Evolutionary conservation across 2,113 vertebrate species (phyloP), one percentile per base, ranked within the genome.

Genomic region (Tauraco erythrolophus): DNA sequence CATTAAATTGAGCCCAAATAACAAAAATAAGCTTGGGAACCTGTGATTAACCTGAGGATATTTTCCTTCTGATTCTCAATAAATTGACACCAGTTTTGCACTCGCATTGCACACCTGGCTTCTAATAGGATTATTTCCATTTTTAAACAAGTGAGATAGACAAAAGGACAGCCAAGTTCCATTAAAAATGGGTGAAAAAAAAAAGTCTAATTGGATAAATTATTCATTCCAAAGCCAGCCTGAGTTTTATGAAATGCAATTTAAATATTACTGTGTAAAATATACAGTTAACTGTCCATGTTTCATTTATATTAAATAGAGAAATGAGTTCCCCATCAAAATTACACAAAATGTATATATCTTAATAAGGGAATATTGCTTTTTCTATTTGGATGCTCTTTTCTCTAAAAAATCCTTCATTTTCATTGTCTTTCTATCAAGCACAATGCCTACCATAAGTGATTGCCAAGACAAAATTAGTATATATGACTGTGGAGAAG

Each of bases 251-350:
- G 74, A 92, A 95, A 94, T 78, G 68, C 57, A 91, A 76, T 51
- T 91, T 84, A 92, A 96, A 95, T 82, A 96, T 71, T 61, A 76
- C 58, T 58, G 25, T 82, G 50, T 57, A 94, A 94, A 96, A 95
- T 81, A 82, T 5, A 15, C 88, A 51, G 80, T 84, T 94, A 94
- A 79, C 45, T 76, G 69, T 69, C 81, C 41, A 57, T 66, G 60
- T 89, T 95, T 89, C 86, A 69, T 76, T 92, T 88, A 78, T 71
- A 94, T 68, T 94, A 94, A 90, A 84, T 21, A 82, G n/a, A 87
- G 53, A 28, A 78, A 88, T 78, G 25, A 81, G 50, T 75, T 89
- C 41, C n/a, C 43, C 57, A 37, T 68, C 81, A 94, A 84, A 94
- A 83, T 89, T 89, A 75, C n/a, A 27, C 31, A 30, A 62, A 92